Evolutionary conservation across 2,888 invertebrate species (phyloP).

Genomic region (Subacronicta megacephala): DNA sequence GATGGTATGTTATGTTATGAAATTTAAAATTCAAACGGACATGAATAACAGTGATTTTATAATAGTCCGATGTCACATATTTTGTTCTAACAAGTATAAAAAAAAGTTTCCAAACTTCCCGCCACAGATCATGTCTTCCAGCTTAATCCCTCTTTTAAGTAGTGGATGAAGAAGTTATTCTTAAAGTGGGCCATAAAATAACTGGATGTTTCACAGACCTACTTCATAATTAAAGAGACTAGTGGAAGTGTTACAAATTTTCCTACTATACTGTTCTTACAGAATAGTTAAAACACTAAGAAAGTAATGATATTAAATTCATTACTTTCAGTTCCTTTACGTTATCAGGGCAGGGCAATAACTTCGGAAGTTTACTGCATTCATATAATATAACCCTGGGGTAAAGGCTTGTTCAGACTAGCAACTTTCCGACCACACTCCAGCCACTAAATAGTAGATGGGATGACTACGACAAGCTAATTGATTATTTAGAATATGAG

Average conservation of each 20-base stretch:
- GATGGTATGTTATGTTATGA: too few relatives aligned
- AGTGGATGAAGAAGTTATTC: background rate
- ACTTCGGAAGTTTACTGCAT: slow-evolving; percentile 45
- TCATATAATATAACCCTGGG: slow-evolving; percentile 37
- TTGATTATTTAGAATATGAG: too few relatives aligned
- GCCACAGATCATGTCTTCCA: too few relatives aligned
- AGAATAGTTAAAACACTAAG: slow-evolving; percentile 18
- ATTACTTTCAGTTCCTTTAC: slow-evolving; percentile 29
- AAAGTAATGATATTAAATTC: slow-evolving; percentile 44
- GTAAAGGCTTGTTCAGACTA: slow-evolving; percentile 5
- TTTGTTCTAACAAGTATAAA: too few relatives aligned
- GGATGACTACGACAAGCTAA: too few relatives aligned
- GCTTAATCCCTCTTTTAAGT: too few relatives aligned
- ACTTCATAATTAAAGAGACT: slow-evolving; percentile 16
- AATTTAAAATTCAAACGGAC: too few relatives aligned
- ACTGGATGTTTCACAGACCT: slow-evolving; percentile 9
- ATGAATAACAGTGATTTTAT: too few relatives aligned
- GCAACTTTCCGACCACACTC: background rate
- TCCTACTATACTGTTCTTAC: slow-evolving; percentile 12
- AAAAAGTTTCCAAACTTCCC: too few relatives aligned
- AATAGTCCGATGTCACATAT: too few relatives aligned
- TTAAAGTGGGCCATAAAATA: slow-evolving; percentile 22
- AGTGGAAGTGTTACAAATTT: slow-evolving; percentile 7
- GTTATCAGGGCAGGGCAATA: slow-evolving; percentile 42
- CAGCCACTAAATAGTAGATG: background rate